Base-by-base conservation (phyloP, 2,113 vertebrate species). In the Ctenodactylus gundi region DNA sequence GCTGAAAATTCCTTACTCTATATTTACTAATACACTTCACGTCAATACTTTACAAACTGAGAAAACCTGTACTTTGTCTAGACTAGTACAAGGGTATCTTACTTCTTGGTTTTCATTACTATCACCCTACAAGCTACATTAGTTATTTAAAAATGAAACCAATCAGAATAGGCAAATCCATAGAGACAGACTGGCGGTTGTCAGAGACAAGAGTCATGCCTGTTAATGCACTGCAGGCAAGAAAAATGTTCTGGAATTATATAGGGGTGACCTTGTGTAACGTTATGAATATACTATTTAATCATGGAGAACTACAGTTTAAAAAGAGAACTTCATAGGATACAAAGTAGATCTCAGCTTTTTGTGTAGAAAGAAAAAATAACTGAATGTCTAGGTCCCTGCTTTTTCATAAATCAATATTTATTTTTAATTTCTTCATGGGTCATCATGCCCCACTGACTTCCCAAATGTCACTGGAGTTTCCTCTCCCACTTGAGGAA, bases 141-240 rank as follows among this genome's bases (percentile, higher is more conserved):
- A 78, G 49, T 58, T 84, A 88, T 21, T 85, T 72, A 82, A 96
- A 93, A 88, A 6, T 75, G 44, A 34, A 76, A 93, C 58, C 34
- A 76, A 44, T 39, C 65, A 68, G 60, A 94, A 85, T 0, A 88
- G 46, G 60, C 27, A 91, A 94, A 72, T 60, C 39, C 62, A 70
- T 18, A 85, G 44, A 78, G 55, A 84, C 0, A 62, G 70, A 23
- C 39, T 83, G 70, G 53, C 12, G 60, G 31, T 21, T 86, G 68
- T 27, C 18, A 55, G 44, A 62, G 36, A 29, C 34, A 55, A 25
- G 4, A 60, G 8, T 12, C 25, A 34, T 49, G 51, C 77, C 0
- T 93, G 34, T 39, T 68, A 67, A 34, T 20, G 49, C 23, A 6
- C 88, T 44, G 0, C 3, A 29, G 57, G 5, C 7, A 62, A 17